phyloP scores from a whole-genome alignment of 2,797 vertebrate species.

The Liasis olivaceus region DNA sequence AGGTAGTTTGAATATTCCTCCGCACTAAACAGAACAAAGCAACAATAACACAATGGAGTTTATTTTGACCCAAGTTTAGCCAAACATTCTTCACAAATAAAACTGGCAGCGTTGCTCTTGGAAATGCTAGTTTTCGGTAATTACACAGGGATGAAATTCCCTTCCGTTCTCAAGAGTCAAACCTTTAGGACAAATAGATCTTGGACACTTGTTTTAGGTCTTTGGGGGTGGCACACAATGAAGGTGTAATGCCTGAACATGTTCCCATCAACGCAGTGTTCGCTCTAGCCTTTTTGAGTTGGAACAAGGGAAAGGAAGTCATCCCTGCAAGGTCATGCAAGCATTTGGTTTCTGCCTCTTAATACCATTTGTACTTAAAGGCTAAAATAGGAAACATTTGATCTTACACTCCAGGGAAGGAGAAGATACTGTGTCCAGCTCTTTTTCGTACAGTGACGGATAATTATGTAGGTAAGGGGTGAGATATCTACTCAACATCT shows the following conservation, averaged over 20 bases:
- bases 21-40: too few species aligned
- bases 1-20: too few species aligned
- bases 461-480: accelerated
- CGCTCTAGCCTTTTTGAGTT: background rate
- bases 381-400: constrained; percentile 47
- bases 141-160: background rate
- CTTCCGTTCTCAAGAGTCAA: background rate
- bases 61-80: too few species aligned
- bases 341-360: constrained; percentile 41
- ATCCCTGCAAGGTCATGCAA: background rate
- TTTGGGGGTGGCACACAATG: too few species aligned
- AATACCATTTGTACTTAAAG: constrained; percentile 55
- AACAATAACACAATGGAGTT: too few species aligned
- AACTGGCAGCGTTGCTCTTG: background rate
- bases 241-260: background rate
- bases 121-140: background rate
- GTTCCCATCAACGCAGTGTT: background rate
- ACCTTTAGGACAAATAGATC: background rate
- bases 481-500: background rate
- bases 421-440: accelerated
- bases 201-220: too few species aligned
- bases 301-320: constrained; percentile 37
- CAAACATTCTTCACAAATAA: too few species aligned
- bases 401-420: constrained; percentile 19
- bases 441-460: background rate